Evolutionary conservation across 2,797 vertebrate genomes (phyloP).

Genomic region (Corythornis leucogaster): DNA sequence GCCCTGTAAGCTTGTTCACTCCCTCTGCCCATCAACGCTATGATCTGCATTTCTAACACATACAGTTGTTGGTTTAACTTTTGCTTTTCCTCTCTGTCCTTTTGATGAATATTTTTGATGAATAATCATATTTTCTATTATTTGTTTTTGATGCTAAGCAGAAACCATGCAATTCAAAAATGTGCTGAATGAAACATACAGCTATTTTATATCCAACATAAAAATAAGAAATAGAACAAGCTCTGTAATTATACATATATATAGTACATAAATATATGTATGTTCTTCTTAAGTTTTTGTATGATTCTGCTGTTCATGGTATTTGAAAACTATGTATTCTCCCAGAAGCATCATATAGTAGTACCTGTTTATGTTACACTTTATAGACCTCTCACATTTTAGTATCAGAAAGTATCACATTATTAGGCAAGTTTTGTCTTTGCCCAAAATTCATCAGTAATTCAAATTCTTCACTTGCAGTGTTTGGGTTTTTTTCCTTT

Average conservation of each 20-base stretch:
- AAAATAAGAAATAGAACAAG: background rate
- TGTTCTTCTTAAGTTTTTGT: background rate
- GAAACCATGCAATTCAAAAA: background rate
- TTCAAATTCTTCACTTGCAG: fast-evolving
- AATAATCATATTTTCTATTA: background rate
- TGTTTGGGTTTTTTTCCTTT: background rate
- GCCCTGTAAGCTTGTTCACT: background rate
- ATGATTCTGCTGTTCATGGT: background rate
- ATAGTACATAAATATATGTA: too few species aligned
- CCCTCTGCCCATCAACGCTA: background rate
- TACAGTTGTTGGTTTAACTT: background rate
- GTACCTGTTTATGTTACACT: background rate
- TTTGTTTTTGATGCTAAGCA: background rate
- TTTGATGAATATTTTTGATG: background rate
- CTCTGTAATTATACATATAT: background rate
- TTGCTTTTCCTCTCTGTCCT: background rate
- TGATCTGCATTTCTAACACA: background rate
- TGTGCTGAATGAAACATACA: background rate
- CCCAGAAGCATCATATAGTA: background rate
- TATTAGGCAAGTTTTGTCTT: background rate
- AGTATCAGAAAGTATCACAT: background rate
- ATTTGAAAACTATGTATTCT: background rate
- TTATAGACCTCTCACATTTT: background rate
- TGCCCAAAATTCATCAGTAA: background rate
- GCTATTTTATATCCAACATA: background rate